phyloP scores from a whole-genome alignment of 2,113 vertebrate genomes.

The Mustela lutreola region DNA sequence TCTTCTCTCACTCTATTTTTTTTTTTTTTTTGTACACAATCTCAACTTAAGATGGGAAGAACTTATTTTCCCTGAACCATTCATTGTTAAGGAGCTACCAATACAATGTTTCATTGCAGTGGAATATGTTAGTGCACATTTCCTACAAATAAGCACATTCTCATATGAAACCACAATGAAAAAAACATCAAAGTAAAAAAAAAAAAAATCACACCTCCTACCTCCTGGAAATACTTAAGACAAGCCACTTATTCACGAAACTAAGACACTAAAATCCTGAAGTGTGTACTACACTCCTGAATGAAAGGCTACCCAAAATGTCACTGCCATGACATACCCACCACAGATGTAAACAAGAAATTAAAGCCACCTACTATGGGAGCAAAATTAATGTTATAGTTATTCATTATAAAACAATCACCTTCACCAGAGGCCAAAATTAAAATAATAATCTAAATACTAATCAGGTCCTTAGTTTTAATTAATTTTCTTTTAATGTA shows the following conservation, averaged over 20 bases:
- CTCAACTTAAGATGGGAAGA: neutral
- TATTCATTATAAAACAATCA: constrained; percentile 33
- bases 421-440: constrained; percentile 53
- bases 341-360: neutral
- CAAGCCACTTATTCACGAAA: neutral
- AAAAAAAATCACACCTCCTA: neutral
- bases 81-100: neutral
- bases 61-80: neutral
- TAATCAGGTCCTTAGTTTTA: constrained; percentile 45
- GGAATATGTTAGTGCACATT: neutral
- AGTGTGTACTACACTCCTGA: neutral
- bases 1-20: neutral
- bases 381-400: constrained; percentile 35
- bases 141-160: neutral
- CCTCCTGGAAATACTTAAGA: neutral
- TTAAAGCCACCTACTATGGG: neutral
- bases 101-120: neutral
- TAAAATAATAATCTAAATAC: constrained; percentile 66
- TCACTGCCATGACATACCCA: neutral
- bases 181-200: neutral
- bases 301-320: constrained; percentile 5
- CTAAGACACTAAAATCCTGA: neutral
- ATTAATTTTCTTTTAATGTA: constrained; percentile 67
- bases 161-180: neutral
- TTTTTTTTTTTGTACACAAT: constrained; percentile 27